Percentiles rank a stretch among this genome's conserved stretches.
Evolutionary conservation across 2,888 invertebrate species (phyloP).

Genomic region (Galerucella calmariensis): DNA sequence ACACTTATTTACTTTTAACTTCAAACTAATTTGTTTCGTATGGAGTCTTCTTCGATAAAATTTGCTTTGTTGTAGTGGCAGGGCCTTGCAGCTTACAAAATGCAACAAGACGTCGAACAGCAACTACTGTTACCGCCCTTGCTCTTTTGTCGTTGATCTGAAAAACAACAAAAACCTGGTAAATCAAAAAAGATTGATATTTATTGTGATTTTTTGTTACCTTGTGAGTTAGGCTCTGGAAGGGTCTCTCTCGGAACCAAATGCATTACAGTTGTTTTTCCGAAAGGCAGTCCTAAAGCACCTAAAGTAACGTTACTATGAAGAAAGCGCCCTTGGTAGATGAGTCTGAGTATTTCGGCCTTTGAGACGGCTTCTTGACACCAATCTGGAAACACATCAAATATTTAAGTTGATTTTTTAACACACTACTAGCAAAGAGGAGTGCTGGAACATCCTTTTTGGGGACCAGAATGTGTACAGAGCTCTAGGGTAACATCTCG

Average conservation of each 20-base stretch:
- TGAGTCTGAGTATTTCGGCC: constrained; percentile 97
- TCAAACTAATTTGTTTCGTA: constrained; percentile 13
- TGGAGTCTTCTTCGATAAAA: constrained; percentile 46
- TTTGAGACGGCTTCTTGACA: constrained; percentile 93
- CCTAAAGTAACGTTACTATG: constrained; percentile 99
- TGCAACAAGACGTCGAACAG: constrained; percentile 93
- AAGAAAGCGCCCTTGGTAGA: constrained; percentile 99
- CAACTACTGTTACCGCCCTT: constrained; percentile 95
- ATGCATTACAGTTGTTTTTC: constrained; percentile 99
- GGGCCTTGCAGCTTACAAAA: constrained; percentile 76
- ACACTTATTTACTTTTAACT: constrained; percentile 44
- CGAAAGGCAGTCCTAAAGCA: constrained; percentile 95
- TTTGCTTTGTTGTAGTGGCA: constrained; percentile 33
- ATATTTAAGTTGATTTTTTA: constrained; percentile 20
- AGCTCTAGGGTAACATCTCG: too few relatives aligned
- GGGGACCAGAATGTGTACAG: too few relatives aligned
- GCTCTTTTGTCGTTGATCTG: constrained; percentile 96
- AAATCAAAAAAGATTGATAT: constrained; percentile 30
- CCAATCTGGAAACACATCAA: constrained; percentile 84
- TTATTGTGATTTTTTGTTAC: constrained; percentile 65
- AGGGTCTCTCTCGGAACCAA: constrained; percentile 98
- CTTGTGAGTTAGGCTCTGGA: constrained; percentile 98
- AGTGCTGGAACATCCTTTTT: too few relatives aligned
- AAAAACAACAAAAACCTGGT: constrained; percentile 61
- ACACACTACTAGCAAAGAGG: neutral